Conservation (phyloP, 2,797 vertebrate genomes). For the Syncerus caffer region DNA sequence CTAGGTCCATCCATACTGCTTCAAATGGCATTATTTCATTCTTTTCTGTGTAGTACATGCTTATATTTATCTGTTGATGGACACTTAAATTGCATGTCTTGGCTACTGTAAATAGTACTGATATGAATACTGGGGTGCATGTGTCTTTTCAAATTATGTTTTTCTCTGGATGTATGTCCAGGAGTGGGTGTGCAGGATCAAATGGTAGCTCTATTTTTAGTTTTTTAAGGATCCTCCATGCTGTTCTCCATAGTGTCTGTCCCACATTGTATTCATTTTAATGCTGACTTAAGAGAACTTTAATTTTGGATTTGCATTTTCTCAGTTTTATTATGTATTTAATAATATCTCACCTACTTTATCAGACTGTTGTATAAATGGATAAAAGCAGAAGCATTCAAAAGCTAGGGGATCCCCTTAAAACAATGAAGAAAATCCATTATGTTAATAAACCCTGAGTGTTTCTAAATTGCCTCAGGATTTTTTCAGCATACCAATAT, state of each 20-base stretch:
- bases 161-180: not conserved
- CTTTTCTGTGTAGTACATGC: not conserved
- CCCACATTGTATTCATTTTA: not conserved
- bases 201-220: not conserved
- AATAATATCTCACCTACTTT: not conserved
- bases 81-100: not conserved
- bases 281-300: not conserved
- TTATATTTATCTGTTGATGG: not conserved
- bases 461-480: constrained; percentile 2
- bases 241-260: not conserved
- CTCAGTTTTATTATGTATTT: not conserved
- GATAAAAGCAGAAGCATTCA: not conserved
- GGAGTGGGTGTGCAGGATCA: not conserved
- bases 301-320: constrained; percentile 20
- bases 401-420: constrained; percentile 20
- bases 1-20: not conserved
- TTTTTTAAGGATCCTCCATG: not conserved
- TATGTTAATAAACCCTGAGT: not conserved
- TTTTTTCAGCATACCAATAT: not conserved
- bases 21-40: not conserved
- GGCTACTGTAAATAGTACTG: not conserved
- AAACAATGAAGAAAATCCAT: not conserved
- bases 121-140: not conserved
- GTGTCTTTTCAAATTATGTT: not conserved
- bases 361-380: not conserved